These are phyloP conservation scores for Sitta carolinensis DNA, from an alignment of 2,797 vertebrate genomes.

Conservation along the genomic window DNA sequence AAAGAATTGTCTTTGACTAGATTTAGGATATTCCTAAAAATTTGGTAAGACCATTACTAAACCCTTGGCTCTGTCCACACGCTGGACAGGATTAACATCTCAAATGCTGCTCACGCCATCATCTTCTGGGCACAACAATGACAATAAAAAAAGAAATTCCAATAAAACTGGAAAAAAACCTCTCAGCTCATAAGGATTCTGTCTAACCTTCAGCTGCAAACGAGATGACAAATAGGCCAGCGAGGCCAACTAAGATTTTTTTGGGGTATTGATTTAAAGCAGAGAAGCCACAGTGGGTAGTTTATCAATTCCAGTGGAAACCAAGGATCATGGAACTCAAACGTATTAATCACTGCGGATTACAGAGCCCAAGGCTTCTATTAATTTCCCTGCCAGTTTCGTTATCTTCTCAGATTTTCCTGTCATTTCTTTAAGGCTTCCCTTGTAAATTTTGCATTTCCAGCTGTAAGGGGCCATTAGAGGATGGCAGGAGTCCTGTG, in stretches of 20 bases:
- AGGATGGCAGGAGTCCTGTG: slow-evolving; percentile 77
- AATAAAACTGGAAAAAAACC: background rate
- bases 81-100: background rate
- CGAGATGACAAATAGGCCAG: slow-evolving; percentile 31
- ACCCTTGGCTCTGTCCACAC: background rate
- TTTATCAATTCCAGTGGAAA: slow-evolving; percentile 79
- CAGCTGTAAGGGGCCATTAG: slow-evolving; percentile 72
- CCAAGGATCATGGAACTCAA: slow-evolving; percentile 68
- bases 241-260: slow-evolving; percentile 40
- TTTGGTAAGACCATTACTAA: background rate
- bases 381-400: slow-evolving; percentile 75
- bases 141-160: background rate
- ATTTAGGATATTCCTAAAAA: background rate
- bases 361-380: slow-evolving; percentile 73
- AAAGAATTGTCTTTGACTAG: background rate
- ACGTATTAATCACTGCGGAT: slow-evolving; percentile 77
- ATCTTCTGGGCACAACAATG: background rate
- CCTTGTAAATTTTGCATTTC: slow-evolving; percentile 73
- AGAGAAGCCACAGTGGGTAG: slow-evolving; percentile 66
- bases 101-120: background rate
- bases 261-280: slow-evolving; percentile 71
- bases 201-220: slow-evolving; percentile 32
- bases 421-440: slow-evolving; percentile 76
- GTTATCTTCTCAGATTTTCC: slow-evolving; percentile 79
- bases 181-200: background rate